These are phyloP conservation scores for Scalopus aquaticus DNA, from an alignment of 2,113 vertebrate species.

Conservation along the genomic window DNA sequence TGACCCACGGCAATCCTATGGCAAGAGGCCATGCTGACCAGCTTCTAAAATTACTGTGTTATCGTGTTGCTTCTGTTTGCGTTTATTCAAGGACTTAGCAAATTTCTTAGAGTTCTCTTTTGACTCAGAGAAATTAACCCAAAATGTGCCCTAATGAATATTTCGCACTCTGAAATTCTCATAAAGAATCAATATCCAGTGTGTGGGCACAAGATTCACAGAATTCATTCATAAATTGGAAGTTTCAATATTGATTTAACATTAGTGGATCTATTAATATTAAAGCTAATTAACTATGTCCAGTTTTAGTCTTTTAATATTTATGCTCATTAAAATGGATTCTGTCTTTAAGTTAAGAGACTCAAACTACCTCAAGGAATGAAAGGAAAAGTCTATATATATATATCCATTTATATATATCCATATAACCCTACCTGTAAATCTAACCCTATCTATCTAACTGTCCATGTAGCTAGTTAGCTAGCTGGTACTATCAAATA, in stretches of 20 bases:
- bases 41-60: background rate
- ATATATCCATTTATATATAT: no score
- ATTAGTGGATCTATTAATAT: background rate
- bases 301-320: background rate
- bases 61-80: background rate
- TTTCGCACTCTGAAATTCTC: constrained; percentile 32
- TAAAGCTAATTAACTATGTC: constrained; percentile 33
- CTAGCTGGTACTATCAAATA: no score
- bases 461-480: no score
- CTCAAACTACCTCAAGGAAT: background rate
- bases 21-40: background rate
- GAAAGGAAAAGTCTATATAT: background rate
- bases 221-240: constrained; percentile 50
- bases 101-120: background rate
- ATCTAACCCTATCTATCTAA: no score
- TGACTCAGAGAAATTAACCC: constrained; percentile 10
- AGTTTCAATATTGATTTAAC: constrained; percentile 18
- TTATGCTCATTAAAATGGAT: background rate
- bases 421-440: no score
- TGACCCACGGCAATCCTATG: background rate
- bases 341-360: background rate
- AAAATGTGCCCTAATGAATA: background rate
- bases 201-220: background rate
- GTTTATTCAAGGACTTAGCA: background rate
- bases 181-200: constrained; percentile 45